Evolutionary conservation across 2,888 invertebrate genomes (phyloP).

Genomic region (Melieria omissa): DNA sequence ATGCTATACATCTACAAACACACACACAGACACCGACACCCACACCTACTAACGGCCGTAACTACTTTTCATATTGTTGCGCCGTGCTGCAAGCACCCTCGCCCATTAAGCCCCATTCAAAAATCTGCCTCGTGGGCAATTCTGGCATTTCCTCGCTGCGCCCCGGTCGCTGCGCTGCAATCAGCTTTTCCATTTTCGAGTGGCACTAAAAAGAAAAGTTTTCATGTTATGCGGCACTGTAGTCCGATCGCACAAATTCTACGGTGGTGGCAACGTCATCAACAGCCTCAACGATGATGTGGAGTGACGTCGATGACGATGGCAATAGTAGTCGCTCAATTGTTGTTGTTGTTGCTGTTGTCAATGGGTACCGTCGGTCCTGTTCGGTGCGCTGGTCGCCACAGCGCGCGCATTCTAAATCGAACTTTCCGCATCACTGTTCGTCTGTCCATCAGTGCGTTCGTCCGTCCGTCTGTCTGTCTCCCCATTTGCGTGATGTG

Average conservation of each 20-base stretch:
- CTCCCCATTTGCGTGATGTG: too few species aligned
- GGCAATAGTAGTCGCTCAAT: background rate
- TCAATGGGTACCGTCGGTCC: too few species aligned
- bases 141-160: slow-evolving; percentile 10
- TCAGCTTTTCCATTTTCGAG: background rate
- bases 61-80: too few species aligned
- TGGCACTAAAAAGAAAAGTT: background rate
- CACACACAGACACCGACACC: background rate
- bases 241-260: background rate
- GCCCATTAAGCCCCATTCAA: background rate
- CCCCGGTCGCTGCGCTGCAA: background rate
- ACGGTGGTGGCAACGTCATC: slow-evolving; percentile 18
- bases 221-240: slow-evolving; percentile 1
- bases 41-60: background rate
- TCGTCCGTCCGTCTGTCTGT: too few species aligned
- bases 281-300: slow-evolving; percentile 21
- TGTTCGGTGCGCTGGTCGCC: too few species aligned
- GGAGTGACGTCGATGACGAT: background rate
- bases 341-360: too few species aligned
- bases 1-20: background rate
- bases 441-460: too few species aligned
- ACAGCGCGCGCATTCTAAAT: too few species aligned
- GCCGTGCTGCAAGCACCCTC: too few species aligned
- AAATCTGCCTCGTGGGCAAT: slow-evolving; percentile 45
- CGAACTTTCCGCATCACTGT: too few species aligned